phyloP scores from a whole-genome alignment of 2,888 invertebrate genomes.

The Pinctada fucata region DNA sequence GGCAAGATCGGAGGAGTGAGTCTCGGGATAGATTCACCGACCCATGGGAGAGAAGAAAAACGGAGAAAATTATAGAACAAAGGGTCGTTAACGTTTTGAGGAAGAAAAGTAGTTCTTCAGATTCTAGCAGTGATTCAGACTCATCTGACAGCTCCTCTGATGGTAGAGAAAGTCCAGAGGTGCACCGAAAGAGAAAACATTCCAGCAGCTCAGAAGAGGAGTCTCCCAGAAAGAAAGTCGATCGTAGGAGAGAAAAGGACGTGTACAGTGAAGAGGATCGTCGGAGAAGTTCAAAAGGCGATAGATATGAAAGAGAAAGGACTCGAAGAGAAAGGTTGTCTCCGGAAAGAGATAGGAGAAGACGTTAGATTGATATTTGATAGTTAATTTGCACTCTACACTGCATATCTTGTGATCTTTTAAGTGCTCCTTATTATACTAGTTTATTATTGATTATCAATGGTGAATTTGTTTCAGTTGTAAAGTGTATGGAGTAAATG shows the following conservation, averaged over 20 bases:
- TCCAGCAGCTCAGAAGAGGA: slow-evolving; percentile 14
- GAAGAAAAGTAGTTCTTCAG: background rate
- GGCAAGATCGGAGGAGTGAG: background rate
- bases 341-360: slow-evolving; percentile 5
- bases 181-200: background rate
- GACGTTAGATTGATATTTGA: too few relatives aligned
- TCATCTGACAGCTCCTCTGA: slow-evolving; percentile 17
- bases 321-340: background rate
- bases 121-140: background rate
- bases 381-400: too few relatives aligned
- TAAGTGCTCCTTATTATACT: too few relatives aligned
- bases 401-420: too few relatives aligned
- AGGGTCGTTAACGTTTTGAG: slow-evolving; percentile 12
- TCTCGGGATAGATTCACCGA: background rate
- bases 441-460: too few relatives aligned
- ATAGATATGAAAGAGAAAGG: slow-evolving; percentile 13
- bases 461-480: too few relatives aligned
- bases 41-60: slow-evolving; percentile 28
- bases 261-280: background rate
- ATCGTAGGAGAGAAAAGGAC: slow-evolving; percentile 5
- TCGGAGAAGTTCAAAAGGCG: slow-evolving; percentile 14
- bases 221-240: slow-evolving; percentile 22
- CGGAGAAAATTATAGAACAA: slow-evolving; percentile 24
- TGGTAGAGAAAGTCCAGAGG: background rate
- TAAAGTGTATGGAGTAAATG: too few relatives aligned